Conservation (phyloP, 2,888 invertebrate genomes). For the Laothoe populi region DNA sequence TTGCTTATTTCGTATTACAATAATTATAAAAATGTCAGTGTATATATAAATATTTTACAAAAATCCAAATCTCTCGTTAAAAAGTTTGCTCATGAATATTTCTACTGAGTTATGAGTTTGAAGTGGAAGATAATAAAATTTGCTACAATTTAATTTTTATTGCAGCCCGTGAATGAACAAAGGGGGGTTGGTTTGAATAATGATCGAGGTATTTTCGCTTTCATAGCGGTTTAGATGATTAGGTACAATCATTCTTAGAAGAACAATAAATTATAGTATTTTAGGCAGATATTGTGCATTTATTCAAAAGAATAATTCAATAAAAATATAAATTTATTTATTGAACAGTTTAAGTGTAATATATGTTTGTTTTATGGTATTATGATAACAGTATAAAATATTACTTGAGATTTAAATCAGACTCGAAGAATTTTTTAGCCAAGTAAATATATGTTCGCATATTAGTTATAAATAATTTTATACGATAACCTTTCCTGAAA, state of each 20-base stretch:
- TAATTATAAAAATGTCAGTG: too few relatives aligned
- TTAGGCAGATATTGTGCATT: too few relatives aligned
- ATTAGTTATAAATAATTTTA: too few relatives aligned
- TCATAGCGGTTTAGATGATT: constrained; percentile 16
- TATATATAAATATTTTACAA: constrained; percentile 32
- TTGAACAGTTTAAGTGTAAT: too few relatives aligned
- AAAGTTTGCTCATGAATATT: constrained; percentile 74
- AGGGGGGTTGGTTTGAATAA: constrained; percentile 68
- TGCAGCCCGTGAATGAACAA: constrained; percentile 66
- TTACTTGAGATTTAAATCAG: too few relatives aligned
- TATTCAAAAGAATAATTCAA: too few relatives aligned
- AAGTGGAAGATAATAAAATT: constrained; percentile 74
- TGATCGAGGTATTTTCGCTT: constrained; percentile 52
- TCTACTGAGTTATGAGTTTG: constrained; percentile 67
- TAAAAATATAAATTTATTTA: not conserved
- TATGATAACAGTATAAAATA: too few relatives aligned
- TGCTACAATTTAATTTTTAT: constrained; percentile 73
- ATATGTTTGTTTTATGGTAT: too few relatives aligned
- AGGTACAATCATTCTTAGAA: not conserved
- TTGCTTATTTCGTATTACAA: constrained; percentile 2
- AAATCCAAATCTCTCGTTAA: constrained; percentile 63
- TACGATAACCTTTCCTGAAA: too few relatives aligned
- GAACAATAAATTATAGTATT: not conserved
- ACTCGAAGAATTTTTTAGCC: too few relatives aligned
- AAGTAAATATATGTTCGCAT: too few relatives aligned